Percentiles rank a stretch among this genome's conserved stretches.
Conservation (phyloP, 2,888 invertebrate genomes). For the Taenaris catops region DNA sequence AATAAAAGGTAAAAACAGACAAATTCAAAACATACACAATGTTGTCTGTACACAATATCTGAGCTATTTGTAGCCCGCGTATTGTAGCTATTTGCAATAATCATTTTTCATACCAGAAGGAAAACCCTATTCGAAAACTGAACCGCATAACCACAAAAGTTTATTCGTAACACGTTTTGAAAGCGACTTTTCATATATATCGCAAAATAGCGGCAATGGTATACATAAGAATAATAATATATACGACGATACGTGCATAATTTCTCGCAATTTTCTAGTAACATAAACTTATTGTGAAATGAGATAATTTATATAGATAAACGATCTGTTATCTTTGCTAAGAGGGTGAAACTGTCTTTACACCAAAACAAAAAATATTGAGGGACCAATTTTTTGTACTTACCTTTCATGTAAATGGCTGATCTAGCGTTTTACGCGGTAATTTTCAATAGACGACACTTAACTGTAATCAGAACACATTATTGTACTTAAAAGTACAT, state of each 20-base stretch:
- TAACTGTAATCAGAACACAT: slow-evolving; percentile 56
- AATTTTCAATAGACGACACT: slow-evolving; percentile 34
- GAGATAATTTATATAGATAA: slow-evolving; percentile 16
- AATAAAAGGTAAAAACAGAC: too few species aligned
- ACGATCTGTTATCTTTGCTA: slow-evolving; percentile 23
- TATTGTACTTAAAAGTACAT: slow-evolving; percentile 41
- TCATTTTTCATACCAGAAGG: too few species aligned
- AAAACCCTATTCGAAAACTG: too few species aligned
- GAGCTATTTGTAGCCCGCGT: too few species aligned
- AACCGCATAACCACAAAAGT: too few species aligned
- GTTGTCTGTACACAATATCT: too few species aligned
- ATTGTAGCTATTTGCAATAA: too few species aligned
- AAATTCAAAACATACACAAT: too few species aligned
- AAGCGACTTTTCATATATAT: too few species aligned
- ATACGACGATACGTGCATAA: slow-evolving; percentile 44
- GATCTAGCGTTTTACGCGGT: slow-evolving; percentile 52
- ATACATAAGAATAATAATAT: slow-evolving; percentile 49
- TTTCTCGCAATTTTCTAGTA: slow-evolving; percentile 32
- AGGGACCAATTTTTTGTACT: slow-evolving; percentile 74
- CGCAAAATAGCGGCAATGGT: slow-evolving; percentile 72
- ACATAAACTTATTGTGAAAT: slow-evolving; percentile 29
- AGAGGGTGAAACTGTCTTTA: slow-evolving; percentile 37
- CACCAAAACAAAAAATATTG: slow-evolving; percentile 55
- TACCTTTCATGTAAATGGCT: slow-evolving; percentile 79
- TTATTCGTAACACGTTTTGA: too few species aligned